phyloP scores from a whole-genome alignment of 2,797 vertebrate genomes.

The Cyclopterus lumpus region DNA sequence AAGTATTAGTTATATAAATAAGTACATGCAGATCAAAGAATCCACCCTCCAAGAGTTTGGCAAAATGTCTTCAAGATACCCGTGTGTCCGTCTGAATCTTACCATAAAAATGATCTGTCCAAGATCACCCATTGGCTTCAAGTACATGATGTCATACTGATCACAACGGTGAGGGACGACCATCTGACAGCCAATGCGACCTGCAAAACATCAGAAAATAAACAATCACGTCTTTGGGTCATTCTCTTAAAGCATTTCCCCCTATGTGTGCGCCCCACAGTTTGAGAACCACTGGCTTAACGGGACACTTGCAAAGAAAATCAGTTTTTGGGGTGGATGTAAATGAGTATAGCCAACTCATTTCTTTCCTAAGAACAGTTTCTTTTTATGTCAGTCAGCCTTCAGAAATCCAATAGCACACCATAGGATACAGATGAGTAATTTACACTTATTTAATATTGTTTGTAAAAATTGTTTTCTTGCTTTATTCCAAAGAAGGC shows the following conservation, averaged over 20 bases:
- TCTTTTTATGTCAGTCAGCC: no score
- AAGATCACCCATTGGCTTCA: constrained; percentile 95
- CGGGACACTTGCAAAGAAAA: neutral
- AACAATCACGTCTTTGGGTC: neutral
- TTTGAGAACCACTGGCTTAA: no score
- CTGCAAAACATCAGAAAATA: constrained; percentile 74
- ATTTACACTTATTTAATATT: no score
- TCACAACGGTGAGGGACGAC: constrained; percentile 93
- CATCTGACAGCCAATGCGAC: constrained; percentile 93
- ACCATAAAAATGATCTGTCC: constrained; percentile 95
- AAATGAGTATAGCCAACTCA: no score
- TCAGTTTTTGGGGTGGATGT: no score
- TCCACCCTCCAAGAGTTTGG: neutral
- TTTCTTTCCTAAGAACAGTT: neutral
- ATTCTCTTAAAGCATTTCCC: neutral
- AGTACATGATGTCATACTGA: constrained; percentile 91
- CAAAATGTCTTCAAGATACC: neutral
- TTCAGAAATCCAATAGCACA: no score
- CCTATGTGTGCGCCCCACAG: no score
- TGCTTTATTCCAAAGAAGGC: no score
- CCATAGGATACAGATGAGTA: no score
- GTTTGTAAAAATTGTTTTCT: no score
- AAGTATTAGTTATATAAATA: neutral
- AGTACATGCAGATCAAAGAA: neutral
- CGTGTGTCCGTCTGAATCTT: constrained; percentile 35